Conservation (phyloP, 1,140 invertebrate species). For the Liolophura sinensis region DNA sequence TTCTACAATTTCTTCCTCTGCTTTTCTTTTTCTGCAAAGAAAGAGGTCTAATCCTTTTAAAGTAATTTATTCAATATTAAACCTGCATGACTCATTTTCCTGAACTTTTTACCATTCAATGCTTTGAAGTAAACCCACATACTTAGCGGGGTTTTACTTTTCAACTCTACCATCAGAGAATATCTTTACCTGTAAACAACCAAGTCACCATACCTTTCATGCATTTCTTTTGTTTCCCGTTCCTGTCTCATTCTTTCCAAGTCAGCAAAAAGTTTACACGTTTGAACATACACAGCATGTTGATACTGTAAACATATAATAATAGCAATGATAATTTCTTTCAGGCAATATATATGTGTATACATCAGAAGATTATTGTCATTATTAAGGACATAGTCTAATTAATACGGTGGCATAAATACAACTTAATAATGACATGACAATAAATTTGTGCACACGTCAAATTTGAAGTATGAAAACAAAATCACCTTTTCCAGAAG, state of each 20-base stretch:
- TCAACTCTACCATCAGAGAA: no score
- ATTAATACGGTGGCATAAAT: no score
- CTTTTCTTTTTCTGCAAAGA: constrained; percentile 76
- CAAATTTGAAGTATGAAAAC: constrained; percentile 6
- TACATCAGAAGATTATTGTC: no score
- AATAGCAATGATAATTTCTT: constrained; percentile 3
- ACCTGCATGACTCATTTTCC: constrained; percentile 1
- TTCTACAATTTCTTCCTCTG: constrained; percentile 90
- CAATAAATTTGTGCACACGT: background rate
- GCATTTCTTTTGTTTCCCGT: constrained; percentile 81
- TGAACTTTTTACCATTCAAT: no score
- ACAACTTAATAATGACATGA: no score
- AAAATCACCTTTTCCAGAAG: constrained; percentile 71
- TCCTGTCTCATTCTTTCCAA: constrained; percentile 78
- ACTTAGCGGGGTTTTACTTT: no score
- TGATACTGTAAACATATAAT: constrained; percentile 69
- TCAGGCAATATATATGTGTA: no score
- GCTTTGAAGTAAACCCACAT: no score
- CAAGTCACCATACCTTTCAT: constrained; percentile 70
- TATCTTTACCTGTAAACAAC: no score
- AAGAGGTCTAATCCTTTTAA: constrained; percentile 6
- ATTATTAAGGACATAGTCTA: no score
- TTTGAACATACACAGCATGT: constrained; percentile 94
- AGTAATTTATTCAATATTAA: background rate
- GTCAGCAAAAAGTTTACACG: constrained; percentile 98